Evolutionary conservation across 2,113 vertebrate genomes (phyloP).

Genomic region (Forbesichthys papilliferus): DNA sequence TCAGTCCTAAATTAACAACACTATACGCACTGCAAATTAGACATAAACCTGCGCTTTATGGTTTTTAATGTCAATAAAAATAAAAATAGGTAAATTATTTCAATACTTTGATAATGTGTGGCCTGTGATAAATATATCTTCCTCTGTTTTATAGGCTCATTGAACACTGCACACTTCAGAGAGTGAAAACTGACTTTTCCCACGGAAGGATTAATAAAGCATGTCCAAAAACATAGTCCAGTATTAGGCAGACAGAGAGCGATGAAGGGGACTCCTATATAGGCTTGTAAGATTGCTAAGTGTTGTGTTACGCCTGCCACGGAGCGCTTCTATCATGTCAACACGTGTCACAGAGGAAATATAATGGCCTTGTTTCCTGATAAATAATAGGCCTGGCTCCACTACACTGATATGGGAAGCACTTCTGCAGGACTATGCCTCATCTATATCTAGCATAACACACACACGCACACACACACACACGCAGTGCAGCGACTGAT

Average conservation of each 20-base stretch:
- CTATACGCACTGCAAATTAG: too few species aligned
- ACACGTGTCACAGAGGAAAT: conserved; percentile 25
- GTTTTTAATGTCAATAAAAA: too few species aligned
- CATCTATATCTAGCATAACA: neutral
- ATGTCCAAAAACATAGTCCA: neutral
- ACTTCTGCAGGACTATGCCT: neutral
- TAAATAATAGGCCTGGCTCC: conserved; percentile 20
- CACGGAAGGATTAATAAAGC: too few species aligned
- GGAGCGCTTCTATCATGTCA: conserved; percentile 19
- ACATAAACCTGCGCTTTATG: too few species aligned
- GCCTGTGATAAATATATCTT: too few species aligned
- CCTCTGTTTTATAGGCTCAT: too few species aligned
- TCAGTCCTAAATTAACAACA: too few species aligned
- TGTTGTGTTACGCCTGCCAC: conserved; percentile 17
- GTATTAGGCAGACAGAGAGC: neutral
- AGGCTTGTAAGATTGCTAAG: neutral
- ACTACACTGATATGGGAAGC: conserved; percentile 8
- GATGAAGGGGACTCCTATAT: neutral
- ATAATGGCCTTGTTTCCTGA: conserved; percentile 18
- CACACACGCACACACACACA: conserved; percentile 8
- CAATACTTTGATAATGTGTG: neutral
- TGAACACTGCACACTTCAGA: too few species aligned
- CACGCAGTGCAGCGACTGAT: conserved; percentile 18
- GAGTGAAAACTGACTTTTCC: too few species aligned
- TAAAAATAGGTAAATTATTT: too few species aligned